Evolutionary conservation across 2,888 invertebrate species (phyloP), one percentile per base, ranked within the genome.

Genomic region (Empis livida): DNA sequence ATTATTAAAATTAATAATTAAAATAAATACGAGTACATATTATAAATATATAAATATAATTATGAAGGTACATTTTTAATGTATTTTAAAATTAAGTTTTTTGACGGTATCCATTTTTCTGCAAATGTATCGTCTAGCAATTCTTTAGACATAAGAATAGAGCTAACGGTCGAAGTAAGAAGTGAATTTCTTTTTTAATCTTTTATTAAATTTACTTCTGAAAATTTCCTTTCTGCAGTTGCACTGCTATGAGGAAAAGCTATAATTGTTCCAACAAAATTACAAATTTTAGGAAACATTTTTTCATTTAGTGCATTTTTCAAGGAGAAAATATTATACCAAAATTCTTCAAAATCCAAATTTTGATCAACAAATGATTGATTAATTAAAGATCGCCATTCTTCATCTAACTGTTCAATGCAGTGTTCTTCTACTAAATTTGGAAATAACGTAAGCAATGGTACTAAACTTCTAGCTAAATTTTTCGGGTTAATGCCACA

Each of bases 311-410:
- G 0, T 15, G 20, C 42, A 35, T 48, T 45, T 42, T 48, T 35
- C 4, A 23, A 37, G 14, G 15, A 16, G 15, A 43, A 43, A 9
- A 43, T 31, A 5, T 16, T 43, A 4, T 10, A 14, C 13, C 32
- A 48, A 48, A 45, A 48, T 30, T 42, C 30, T 45, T 44, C 42
- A 9, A 48, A 45, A 20, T 27, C 23, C 27, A 45, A 31, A 35
- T 48, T 38, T 13, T 15, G 13, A 15, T 41, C 32, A 30, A n/a
- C 27, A 5, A 15, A 23, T 16, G 35, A 13, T 37, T 41, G 15
- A 27, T 42, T 37, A 11, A 42, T 16, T 11, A 46, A 23, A 23
- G 11, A 30, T 11, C 50, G 39, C 46, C 48, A 50, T 37, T 50
- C 46, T 16, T 46, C 41, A 23, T 48, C 46, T 10, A 46, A 14